Evolutionary conservation across 2,888 invertebrate genomes (phyloP).

Genomic region (Aphodius granarius): DNA sequence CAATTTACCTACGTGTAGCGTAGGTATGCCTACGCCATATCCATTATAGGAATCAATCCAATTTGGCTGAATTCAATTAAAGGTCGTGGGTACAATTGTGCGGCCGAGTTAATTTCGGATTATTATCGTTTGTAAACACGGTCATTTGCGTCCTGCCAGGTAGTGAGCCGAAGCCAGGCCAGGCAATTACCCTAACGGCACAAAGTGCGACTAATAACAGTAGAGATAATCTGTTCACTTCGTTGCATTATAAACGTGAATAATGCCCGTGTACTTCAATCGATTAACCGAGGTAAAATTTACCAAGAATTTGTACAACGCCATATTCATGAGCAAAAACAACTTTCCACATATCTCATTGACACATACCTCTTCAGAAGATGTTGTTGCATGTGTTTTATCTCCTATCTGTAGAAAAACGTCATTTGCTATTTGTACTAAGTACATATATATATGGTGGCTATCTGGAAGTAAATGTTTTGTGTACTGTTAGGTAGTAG

Average conservation of each 20-base stretch:
- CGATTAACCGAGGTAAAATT: background rate
- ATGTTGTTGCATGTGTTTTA: no score
- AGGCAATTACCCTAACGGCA: slow-evolving; percentile 18
- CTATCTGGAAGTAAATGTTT: no score
- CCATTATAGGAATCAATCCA: background rate
- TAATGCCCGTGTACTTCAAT: background rate
- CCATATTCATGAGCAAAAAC: no score
- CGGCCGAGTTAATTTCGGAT: slow-evolving; percentile 15
- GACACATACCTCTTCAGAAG: no score
- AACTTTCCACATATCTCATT: no score
- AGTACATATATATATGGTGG: no score
- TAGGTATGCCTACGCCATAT: no score
- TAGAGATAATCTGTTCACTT: slow-evolving; percentile 11
- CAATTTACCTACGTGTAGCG: background rate
- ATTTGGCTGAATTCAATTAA: slow-evolving; percentile 12
- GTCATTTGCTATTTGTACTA: no score
- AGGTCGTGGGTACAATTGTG: slow-evolving; percentile 1
- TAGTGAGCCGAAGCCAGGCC: background rate
- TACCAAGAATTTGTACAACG: background rate
- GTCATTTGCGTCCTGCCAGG: slow-evolving; percentile 15
- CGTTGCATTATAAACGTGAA: slow-evolving; percentile 10
- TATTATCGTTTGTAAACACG: slow-evolving; percentile 20
- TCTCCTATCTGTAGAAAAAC: no score
- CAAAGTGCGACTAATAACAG: slow-evolving; percentile 9
- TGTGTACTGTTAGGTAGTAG: no score